Evolutionary conservation across 2,113 vertebrate genomes (phyloP), one percentile per base, ranked within the genome.

Genomic region (Boulengeromyrus knoepffleri): DNA sequence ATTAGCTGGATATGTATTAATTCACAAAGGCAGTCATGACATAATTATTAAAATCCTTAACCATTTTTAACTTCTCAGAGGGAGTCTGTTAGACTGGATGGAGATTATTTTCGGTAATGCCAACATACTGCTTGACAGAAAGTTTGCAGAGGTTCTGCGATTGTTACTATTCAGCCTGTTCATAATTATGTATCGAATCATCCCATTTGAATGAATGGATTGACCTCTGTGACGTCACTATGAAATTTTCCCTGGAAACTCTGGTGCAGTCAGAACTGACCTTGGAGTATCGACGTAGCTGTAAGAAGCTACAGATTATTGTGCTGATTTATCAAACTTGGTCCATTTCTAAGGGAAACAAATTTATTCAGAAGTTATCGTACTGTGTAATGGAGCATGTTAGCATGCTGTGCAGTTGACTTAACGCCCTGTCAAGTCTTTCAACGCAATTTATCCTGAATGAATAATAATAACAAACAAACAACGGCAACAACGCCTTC

Each of bases 1-100:
- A 90, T 88, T 90, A 89, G 66, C 88, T 49, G 45, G 27, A 50
- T 89, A 90, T 88, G 62, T 88, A 77, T 90, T 90, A 90, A 90
- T 90, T 90, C 85, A 88, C 85, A 50, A 88, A 88, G 89, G 85
- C 89, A 52, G 85, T 77, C 56, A 74, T 88, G 85, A 88, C 85
- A 74, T 87, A 87, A 90, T 90, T 88, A 90, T 42, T 87, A 49
- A 90, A 86, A 85, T 58, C 49, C 89, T 89, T 85, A 89, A 58
- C 80, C 36, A 77, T 87, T 87, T 58, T 87, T 90, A 50, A 74
- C 85, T 85, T 87, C 58, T 87, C 27, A 3, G 58, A 77, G 46
- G 62, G 85, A 88, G 58, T 27, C 19, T 42, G 85, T 85, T 62
- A 56, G 62, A 62, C 36, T 85, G 49, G 77, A 85, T 27, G 77